phyloP scores from a whole-genome alignment of 2,113 vertebrate species.

The Chloropsis hardwickii region DNA sequence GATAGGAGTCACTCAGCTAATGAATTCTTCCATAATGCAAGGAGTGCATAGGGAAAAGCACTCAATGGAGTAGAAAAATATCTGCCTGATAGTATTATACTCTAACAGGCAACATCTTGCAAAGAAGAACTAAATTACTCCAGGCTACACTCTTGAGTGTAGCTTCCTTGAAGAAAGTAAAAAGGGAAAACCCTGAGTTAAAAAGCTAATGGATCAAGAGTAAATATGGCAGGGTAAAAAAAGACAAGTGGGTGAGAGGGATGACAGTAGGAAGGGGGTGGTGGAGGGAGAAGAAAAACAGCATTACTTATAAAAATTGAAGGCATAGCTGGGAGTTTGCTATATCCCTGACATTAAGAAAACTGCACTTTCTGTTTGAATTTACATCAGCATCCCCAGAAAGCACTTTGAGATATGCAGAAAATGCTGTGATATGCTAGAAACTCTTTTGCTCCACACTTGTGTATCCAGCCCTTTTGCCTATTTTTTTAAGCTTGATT shows the following conservation, averaged over 20 bases:
- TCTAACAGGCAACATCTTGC: neutral
- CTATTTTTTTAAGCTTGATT: neutral
- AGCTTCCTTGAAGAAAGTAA: neutral
- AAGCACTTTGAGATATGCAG: neutral
- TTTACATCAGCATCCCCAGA: neutral
- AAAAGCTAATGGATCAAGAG: neutral
- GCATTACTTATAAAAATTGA: neutral
- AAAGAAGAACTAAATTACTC: neutral
- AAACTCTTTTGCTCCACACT: neutral
- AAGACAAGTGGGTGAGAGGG: rapidly evolving
- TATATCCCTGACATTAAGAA: neutral
- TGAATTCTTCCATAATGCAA: neutral
- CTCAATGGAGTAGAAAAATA: neutral
- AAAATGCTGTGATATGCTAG: neutral
- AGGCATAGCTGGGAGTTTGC: neutral
- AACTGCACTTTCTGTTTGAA: neutral
- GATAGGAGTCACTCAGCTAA: neutral
- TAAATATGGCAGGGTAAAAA: neutral
- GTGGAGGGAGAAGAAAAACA: neutral
- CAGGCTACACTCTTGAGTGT: neutral
- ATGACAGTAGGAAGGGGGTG: neutral
- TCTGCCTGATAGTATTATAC: neutral
- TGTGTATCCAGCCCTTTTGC: neutral
- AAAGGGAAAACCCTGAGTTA: neutral
- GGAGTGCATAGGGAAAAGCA: neutral